Percentiles rank a stretch among this genome's conserved stretches.
These are phyloP conservation scores for Zygaena filipendulae DNA, from an alignment of 2,888 invertebrate genomes.

Conservation along the genomic window DNA sequence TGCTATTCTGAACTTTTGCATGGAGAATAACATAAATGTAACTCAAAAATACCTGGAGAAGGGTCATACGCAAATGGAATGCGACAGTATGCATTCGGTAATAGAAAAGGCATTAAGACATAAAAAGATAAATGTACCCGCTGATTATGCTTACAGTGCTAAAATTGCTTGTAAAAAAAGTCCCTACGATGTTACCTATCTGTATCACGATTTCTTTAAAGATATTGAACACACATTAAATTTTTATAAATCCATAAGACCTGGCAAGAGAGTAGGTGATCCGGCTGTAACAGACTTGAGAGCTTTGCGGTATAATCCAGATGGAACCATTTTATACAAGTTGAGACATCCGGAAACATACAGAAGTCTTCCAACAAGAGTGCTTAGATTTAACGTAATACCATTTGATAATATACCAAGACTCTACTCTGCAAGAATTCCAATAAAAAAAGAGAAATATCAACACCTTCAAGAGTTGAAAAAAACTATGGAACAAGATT, in stretches of 20 bases:
- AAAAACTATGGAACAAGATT: constrained; percentile 8
- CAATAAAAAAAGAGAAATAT: constrained; percentile 9
- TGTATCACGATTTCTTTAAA: constrained; percentile 1
- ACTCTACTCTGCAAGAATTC: constrained; percentile 1
- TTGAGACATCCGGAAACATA: constrained; percentile 4
- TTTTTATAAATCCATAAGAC: constrained; percentile 10
- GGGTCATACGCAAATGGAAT: constrained; percentile 8
- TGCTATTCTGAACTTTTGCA: constrained; percentile 5
- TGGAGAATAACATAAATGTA: constrained; percentile 7
- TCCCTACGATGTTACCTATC: background rate
- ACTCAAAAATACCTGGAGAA: constrained; percentile 10
- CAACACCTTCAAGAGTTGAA: constrained; percentile 11
- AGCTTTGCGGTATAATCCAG: constrained; percentile 10
- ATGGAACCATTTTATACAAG: constrained; percentile 9
- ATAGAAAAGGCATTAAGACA: constrained; percentile 6
- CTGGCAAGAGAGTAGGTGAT: constrained; percentile 10
- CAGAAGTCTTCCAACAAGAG: background rate
- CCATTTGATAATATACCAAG: constrained; percentile 5
- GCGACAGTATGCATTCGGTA: constrained; percentile 3
- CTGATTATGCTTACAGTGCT: constrained; percentile 5
- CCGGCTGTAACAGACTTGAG: constrained; percentile 10
- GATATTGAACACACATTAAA: background rate
- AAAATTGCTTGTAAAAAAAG: constrained; percentile 7
- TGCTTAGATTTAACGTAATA: background rate
- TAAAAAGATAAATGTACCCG: constrained; percentile 9